phyloP scores from a whole-genome alignment of 2,888 invertebrate genomes.

The Nipponacmea schrenckii region DNA sequence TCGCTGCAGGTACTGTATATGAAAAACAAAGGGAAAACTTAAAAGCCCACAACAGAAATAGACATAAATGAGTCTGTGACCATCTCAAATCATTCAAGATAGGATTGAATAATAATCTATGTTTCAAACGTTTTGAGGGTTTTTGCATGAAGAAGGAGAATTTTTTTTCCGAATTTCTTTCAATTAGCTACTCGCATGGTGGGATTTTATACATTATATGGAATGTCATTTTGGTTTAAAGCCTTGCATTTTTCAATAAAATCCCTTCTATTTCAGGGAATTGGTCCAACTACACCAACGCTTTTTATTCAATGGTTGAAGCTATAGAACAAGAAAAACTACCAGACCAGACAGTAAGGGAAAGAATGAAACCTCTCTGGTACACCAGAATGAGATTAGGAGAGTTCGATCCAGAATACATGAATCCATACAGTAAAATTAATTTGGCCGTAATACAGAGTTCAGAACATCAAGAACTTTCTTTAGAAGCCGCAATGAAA shows the following conservation, averaged over 20 bases:
- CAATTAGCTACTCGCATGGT: too few species aligned
- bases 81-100: too few species aligned
- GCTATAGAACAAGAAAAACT: background rate
- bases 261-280: background rate
- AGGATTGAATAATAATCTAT: too few species aligned
- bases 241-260: background rate
- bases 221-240: too few species aligned
- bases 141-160: too few species aligned
- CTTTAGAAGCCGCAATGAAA: slow-evolving; percentile 40
- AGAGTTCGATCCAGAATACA: slow-evolving; percentile 35
- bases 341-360: slow-evolving; percentile 13
- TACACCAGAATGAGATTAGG: slow-evolving; percentile 33
- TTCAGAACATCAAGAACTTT: slow-evolving; percentile 35
- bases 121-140: too few species aligned
- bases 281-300: background rate
- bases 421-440: slow-evolving; percentile 45
- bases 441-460: slow-evolving; percentile 38
- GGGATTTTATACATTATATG: too few species aligned
- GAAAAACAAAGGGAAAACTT: background rate
- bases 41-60: background rate
- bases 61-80: background rate
- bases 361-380: slow-evolving; percentile 31
- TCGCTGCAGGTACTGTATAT: slow-evolving; percentile 21
- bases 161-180: too few species aligned
- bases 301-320: background rate